Evolutionary conservation across 2,888 invertebrate species (phyloP), one percentile per base, ranked within the genome.

Genomic region (Metopia argyrocephala): DNA sequence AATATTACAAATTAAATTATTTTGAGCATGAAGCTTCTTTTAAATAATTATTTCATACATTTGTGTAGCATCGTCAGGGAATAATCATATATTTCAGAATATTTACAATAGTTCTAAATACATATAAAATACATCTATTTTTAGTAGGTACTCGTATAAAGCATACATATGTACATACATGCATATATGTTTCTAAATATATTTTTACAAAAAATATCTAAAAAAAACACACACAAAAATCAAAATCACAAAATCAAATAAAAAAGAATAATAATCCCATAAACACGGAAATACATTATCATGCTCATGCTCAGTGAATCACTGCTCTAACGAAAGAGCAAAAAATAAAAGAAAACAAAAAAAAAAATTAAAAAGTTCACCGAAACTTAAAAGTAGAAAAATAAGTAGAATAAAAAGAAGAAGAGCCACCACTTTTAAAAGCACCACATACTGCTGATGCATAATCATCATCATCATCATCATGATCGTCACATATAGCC

Each of bases 231-330:
- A 27, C 21, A 21, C 66, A 15, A 69, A 70, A 54, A 25, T 27
- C 21, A 70, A 69, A 61, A 12, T 15, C 9, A 45, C 15, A 62
- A 64, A 71, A 70, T 45, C 74, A 70, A 65, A 65, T 2, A 12
- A 15, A 45, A 15, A 57, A 71, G 71, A 71, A 46, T 75, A 70
- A 61, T 28, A 66, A 74, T 38, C 70, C 61, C 71, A 76, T 68
- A 62, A 76, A 80, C 79, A 73, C 79, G 79, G 79, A 80, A 80
- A 80, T 80, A 48, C 68, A 66, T 66, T 80, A 66, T 46, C 38
- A 38, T 38, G 38, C 38, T 38, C 68, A 80, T 62, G 62, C 56
- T 71, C 79, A 71, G 68, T 76, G 76, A 76, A 76, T 76, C 76
- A 70, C 74, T 65, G 69, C 56, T 12, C 50, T n/a, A 79, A 62